These are phyloP conservation scores for Trissolcus brochymenae DNA, from an alignment of 2,888 invertebrate genomes.

Conservation along the genomic window DNA sequence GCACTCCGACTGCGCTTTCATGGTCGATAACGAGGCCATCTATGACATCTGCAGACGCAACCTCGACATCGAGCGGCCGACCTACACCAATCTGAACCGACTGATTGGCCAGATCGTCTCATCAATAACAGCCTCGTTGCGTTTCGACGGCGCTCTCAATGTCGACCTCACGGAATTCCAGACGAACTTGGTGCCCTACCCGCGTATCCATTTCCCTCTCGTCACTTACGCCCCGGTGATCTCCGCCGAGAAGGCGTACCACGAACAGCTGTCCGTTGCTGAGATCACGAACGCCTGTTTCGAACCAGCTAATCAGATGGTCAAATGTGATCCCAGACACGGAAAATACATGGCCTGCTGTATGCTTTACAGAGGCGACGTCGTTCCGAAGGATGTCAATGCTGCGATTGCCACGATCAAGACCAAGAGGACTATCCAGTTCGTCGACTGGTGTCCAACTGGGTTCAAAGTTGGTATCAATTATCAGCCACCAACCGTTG, in stretches of 20 bases:
- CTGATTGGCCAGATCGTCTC: constrained; percentile 20
- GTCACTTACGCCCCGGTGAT: constrained; percentile 25
- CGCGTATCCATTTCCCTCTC: constrained; percentile 20
- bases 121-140: constrained; percentile 4
- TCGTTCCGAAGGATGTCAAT: constrained; percentile 24
- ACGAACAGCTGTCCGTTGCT: constrained; percentile 20
- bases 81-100: constrained; percentile 25
- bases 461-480: constrained; percentile 26
- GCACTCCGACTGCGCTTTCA: constrained; percentile 24
- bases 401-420: constrained; percentile 21
- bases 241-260: constrained; percentile 21
- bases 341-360: constrained; percentile 30
- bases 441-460: constrained; percentile 28
- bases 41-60: constrained; percentile 25
- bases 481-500: constrained; percentile 70
- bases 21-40: constrained; percentile 26
- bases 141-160: constrained; percentile 21
- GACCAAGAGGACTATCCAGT: constrained; percentile 23
- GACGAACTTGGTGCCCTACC: constrained; percentile 25
- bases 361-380: constrained; percentile 23
- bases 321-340: constrained; percentile 25
- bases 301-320: constrained; percentile 30
- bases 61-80: constrained; percentile 22
- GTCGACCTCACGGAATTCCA: constrained; percentile 24
- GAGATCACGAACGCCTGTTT: constrained; percentile 28